Evolutionary conservation across 2,888 invertebrate genomes (phyloP).

Genomic region (Lasioglossum figueresi): DNA sequence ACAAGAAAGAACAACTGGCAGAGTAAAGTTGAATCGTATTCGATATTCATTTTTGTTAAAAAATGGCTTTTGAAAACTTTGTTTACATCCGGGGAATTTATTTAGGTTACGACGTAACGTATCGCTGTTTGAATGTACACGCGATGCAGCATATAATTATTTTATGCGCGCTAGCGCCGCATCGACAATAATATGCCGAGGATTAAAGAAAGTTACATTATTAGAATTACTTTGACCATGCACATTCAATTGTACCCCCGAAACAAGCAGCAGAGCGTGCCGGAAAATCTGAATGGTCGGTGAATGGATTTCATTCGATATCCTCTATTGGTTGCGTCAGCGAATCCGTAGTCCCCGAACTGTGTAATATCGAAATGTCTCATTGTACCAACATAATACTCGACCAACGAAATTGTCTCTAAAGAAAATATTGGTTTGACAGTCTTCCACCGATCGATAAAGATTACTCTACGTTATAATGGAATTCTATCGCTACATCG

Average conservation of each 20-base stretch:
- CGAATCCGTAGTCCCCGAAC: neutral
- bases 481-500: neutral
- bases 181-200: neutral
- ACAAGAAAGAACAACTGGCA: too few species aligned
- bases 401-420: neutral
- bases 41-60: too few species aligned
- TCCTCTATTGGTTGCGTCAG: slow-evolving; percentile 12
- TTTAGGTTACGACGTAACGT: too few species aligned
- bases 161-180: neutral
- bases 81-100: too few species aligned
- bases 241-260: neutral
- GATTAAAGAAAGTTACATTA: neutral
- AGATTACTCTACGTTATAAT: neutral
- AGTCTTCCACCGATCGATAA: neutral
- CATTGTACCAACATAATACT: neutral
- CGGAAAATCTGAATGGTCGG: neutral
- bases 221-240: neutral
- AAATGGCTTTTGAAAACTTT: neutral
- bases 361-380: slow-evolving; percentile 9
- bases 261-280: neutral
- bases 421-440: neutral
- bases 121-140: neutral
- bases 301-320: neutral
- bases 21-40: too few species aligned
- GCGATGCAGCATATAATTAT: neutral